phyloP scores from a whole-genome alignment of 2,797 vertebrate species.

The Anableps anableps region DNA sequence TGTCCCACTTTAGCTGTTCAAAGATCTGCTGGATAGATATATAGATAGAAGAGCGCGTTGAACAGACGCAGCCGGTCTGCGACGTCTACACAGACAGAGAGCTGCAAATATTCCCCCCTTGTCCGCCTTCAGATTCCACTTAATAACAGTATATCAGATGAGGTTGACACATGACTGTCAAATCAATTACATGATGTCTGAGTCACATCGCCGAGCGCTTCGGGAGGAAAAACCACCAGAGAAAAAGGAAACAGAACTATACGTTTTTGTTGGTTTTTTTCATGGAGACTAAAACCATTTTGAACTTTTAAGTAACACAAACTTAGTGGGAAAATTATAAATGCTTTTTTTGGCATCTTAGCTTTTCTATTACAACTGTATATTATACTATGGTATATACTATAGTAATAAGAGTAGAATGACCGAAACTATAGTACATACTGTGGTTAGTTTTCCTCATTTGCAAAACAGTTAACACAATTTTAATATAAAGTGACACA shows the following conservation, averaged over 20 bases:
- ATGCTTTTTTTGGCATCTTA: slow-evolving; percentile 61
- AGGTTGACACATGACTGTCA: slow-evolving; percentile 30
- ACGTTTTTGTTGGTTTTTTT: neutral
- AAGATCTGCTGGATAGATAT: slow-evolving; percentile 1
- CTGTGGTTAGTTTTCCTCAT: slow-evolving; percentile 64
- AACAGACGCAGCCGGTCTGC: neutral
- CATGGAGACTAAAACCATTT: slow-evolving; percentile 15
- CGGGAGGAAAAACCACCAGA: slow-evolving; percentile 7
- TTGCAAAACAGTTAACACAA: slow-evolving; percentile 54
- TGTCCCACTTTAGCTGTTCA: slow-evolving; percentile 14
- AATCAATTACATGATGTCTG: slow-evolving; percentile 13
- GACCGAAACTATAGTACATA: slow-evolving; percentile 65
- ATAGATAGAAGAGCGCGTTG: neutral
- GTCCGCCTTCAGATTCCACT: neutral
- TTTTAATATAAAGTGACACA: slow-evolving; percentile 77
- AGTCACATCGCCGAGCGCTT: slow-evolving; percentile 2
- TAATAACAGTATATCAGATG: slow-evolving; percentile 21
- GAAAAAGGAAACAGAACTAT: neutral
- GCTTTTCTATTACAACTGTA: slow-evolving; percentile 63
- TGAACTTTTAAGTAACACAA: slow-evolving; percentile 45
- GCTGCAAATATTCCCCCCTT: slow-evolving; percentile 9
- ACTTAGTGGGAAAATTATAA: slow-evolving; percentile 37
- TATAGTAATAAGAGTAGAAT: slow-evolving; percentile 64
- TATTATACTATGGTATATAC: slow-evolving; percentile 67
- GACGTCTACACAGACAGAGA: neutral